Conservation (phyloP, 2,888 invertebrate species). For the Ptychoptera albimana region DNA sequence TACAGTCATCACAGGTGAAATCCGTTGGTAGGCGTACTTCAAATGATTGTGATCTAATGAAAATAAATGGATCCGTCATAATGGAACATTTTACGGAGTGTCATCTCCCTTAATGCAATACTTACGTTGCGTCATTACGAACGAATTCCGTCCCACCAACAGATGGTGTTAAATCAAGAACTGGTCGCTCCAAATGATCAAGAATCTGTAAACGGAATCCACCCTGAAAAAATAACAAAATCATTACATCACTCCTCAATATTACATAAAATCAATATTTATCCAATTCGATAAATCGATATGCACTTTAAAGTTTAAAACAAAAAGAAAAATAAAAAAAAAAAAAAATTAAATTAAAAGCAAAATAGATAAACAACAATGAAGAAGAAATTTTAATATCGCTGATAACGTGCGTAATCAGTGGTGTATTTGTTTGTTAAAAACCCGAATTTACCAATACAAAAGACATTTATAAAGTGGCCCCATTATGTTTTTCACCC, state of each 20-base stretch:
- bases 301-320: too few relatives aligned
- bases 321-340: too few relatives aligned
- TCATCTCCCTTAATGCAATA: slow-evolving; percentile 15
- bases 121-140: slow-evolving; percentile 76
- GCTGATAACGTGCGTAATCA: too few relatives aligned
- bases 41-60: slow-evolving; percentile 61
- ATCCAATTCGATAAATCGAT: too few relatives aligned
- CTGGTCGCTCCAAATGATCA: slow-evolving; percentile 67
- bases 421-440: too few relatives aligned
- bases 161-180: slow-evolving; percentile 69
- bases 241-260: not conserved
- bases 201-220: slow-evolving; percentile 79
- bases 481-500: too few relatives aligned
- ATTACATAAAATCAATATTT: too few relatives aligned
- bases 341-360: too few relatives aligned
- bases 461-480: too few relatives aligned
- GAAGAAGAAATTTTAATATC: too few relatives aligned
- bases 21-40: slow-evolving; percentile 64
- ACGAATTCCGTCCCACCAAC: slow-evolving; percentile 68
- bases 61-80: not conserved
- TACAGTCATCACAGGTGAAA: slow-evolving; percentile 78
- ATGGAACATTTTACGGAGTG: slow-evolving; percentile 4
- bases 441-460: too few relatives aligned
- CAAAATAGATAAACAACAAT: too few relatives aligned
- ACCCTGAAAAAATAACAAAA: slow-evolving; percentile 47